Evolutionary conservation across 2,797 vertebrate genomes (phyloP), one percentile per base, ranked within the genome.

Genomic region (Mus minutoides): DNA sequence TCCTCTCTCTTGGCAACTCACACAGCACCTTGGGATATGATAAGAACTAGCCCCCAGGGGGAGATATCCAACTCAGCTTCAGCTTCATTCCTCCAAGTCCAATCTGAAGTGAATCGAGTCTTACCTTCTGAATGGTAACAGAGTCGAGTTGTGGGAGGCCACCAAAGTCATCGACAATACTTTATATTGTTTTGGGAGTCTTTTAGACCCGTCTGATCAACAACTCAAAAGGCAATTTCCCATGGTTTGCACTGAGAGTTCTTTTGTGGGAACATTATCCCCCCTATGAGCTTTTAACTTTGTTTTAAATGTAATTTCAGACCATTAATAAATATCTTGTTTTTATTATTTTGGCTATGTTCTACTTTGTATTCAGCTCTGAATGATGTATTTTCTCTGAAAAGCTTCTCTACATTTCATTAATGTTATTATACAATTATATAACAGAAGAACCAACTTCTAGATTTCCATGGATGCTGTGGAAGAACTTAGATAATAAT

Each of bases 381-480:
- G 49, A 26, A 1, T 56, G 24, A 7, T 73, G 73, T 87, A 73
- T 73, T 56, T 40, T 56, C 49, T 17, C n/a, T 73, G 67, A 21
- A 73, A 88, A 56, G 67, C 4, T 73, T 56, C n/a, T 73, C 46
- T 52, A 40, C 24, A 56, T n/a, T 86, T 69, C 69, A 14, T 69
- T 86, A 52, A 37, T 76, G 43, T 46, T 43, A 26, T 82, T 92
- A 83, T 85, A 85, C 87, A 73, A 71, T 60, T 85, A 84, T 46
- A 31, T 76, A 93, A 77, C n/a, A 22, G 56, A 96, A 64, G 6
- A 87, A 90, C 3, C 46, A 92, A 86, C n/a, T 85, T 94, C 19
- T 14, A 93, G 60, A 69, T 88, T 88, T 86, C 40, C 13, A 26
- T 60, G 11, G 7, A 12, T 77, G 19, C 76, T 90, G 16, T 67